Percentiles rank a stretch among this genome's conserved stretches.
phyloP scores from a whole-genome alignment of 2,888 invertebrate genomes.

The Eretmocerus hayati region DNA sequence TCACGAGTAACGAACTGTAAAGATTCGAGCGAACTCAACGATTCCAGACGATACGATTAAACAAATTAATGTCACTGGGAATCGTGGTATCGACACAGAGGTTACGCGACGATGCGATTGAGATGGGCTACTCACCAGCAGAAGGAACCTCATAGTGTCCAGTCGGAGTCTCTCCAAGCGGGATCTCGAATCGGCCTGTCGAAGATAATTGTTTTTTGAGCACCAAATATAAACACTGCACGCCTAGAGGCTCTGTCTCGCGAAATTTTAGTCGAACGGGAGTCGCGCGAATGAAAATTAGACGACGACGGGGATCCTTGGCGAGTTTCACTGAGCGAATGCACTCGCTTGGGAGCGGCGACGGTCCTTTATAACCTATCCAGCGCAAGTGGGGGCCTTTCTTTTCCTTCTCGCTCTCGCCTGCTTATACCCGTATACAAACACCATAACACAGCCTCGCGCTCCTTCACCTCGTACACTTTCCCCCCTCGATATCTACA shows the following conservation, averaged over 20 bases:
- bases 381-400: constrained; percentile 38
- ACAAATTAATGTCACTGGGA: too few relatives aligned
- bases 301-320: constrained; percentile 13
- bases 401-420: constrained; percentile 15
- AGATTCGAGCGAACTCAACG: too few relatives aligned
- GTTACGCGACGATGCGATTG: constrained; percentile 6
- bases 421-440: background rate
- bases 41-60: too few relatives aligned
- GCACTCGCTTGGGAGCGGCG: constrained; percentile 41
- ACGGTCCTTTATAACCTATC: constrained; percentile 47
- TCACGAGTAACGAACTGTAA: too few relatives aligned
- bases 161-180: background rate
- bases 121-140: constrained; percentile 36
- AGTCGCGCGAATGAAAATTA: too few relatives aligned
- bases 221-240: constrained; percentile 1
- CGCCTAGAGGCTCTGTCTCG: background rate
- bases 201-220: background rate
- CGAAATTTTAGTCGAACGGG: too few relatives aligned
- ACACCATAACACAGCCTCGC: background rate
- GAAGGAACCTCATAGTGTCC: constrained; percentile 44
- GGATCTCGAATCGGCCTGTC: too few relatives aligned
- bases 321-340: constrained; percentile 46
- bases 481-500: too few relatives aligned
- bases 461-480: background rate
- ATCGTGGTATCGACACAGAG: too few relatives aligned